Evolutionary conservation across 2,797 vertebrate species (phyloP), one percentile per base, ranked within the genome.

Genomic region (Sylvia borin): DNA sequence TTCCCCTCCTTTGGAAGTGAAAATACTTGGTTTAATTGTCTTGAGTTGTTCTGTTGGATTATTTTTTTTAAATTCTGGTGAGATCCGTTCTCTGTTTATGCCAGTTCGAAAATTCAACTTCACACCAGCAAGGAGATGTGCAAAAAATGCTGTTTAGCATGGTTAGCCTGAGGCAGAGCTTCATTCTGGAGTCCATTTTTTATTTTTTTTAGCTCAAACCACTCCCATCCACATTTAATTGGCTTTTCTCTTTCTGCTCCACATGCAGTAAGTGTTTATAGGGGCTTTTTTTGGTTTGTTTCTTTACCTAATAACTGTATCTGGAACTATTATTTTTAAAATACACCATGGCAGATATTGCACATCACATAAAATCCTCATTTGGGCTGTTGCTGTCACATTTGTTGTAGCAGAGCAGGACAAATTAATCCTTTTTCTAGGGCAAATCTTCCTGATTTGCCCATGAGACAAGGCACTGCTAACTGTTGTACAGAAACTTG

Each of bases 11-110:
- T 29, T 5, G 3, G 3, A 3, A 5, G 9, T 10, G 38, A 40
- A 13, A 34, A 1, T 11, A 2, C 20, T 38, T 48, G 47, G 20
- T 75, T 74, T 10, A 7, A 43, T 22, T 48, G 31, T 15, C 15
- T 45, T 53, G 24, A 6, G 7, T 64, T 9, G 62, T 10, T 13
- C 22, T 34, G 48, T 50, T 50, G 25, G 25, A 10, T 11, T 10
- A 19, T 24, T 71, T 75, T 55, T 38, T 11, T 15, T n/a, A 36
- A 36, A 1, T 68, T 86, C 82, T 16, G 55, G 27, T 60, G 47
- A 88, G 93, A 95, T 93, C 92, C 95, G 0, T 95, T 96, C 97
- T 97, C 95, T 87, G 96, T 95, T 94, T 97, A 84, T 81, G 88
- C 92, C 95, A 93, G 80, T 97, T 96, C 90, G 67, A 83, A 91